These are phyloP conservation scores for Lasiommata megera DNA, from an alignment of 2,888 invertebrate species.

Conservation along the genomic window DNA sequence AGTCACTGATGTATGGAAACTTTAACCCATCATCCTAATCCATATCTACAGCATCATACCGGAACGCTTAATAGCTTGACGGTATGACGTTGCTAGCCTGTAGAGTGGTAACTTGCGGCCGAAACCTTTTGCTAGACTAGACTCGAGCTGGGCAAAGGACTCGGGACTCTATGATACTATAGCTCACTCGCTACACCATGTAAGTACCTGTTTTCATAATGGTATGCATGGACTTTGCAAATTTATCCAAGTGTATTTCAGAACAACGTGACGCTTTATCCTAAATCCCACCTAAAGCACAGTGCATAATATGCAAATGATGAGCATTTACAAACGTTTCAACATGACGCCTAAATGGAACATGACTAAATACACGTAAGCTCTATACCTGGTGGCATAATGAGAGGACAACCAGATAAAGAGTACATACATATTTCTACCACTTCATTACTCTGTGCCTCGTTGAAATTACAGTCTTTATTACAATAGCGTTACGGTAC, in stretches of 20 bases:
- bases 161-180: too few species aligned
- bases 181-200: too few species aligned
- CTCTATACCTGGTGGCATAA: constrained; percentile 4
- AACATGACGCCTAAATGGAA: constrained; percentile 13
- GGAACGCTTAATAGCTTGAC: too few species aligned
- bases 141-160: too few species aligned
- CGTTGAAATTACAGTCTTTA: neutral
- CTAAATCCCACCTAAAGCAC: neutral
- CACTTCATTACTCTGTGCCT: constrained; percentile 13
- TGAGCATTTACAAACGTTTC: neutral
- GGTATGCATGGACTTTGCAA: too few species aligned
- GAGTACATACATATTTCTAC: constrained; percentile 6
- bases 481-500: neutral
- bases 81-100: too few species aligned
- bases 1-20: too few species aligned
- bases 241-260: neutral
- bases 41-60: too few species aligned
- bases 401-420: constrained; percentile 8
- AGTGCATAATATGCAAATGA: neutral
- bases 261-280: neutral
- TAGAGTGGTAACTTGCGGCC: too few species aligned
- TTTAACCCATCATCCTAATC: too few species aligned
- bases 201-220: too few species aligned
- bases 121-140: too few species aligned
- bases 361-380: constrained; percentile 18